Conservation (phyloP, 2,797 vertebrate species). For the Takifugu rubripes region DNA sequence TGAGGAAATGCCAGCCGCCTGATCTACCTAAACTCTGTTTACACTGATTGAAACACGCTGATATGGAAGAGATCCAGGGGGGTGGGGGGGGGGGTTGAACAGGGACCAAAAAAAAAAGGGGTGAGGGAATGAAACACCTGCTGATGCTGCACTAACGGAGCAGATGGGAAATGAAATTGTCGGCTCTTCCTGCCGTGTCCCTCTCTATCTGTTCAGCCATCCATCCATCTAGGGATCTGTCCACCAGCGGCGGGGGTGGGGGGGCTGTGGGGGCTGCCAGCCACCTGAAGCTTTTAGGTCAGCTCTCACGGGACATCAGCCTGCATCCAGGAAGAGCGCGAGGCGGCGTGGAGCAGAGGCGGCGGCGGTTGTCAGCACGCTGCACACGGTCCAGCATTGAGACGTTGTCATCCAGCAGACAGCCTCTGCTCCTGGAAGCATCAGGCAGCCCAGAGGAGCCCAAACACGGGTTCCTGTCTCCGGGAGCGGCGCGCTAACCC, state of each 20-base stretch:
- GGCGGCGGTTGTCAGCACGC: constrained; percentile 41
- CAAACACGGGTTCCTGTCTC: constrained; percentile 40
- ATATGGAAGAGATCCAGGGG: constrained; percentile 45
- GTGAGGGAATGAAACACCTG: constrained; percentile 60
- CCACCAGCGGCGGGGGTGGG: constrained; percentile 30
- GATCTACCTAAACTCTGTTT: constrained; percentile 59
- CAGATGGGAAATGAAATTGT: constrained; percentile 71
- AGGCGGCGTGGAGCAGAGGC: constrained; percentile 22
- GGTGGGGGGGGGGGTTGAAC: constrained; percentile 21
- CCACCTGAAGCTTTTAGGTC: constrained; percentile 58
- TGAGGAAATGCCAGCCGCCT: constrained; percentile 50
- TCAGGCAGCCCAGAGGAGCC: constrained; percentile 47
- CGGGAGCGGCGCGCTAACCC: constrained; percentile 41
- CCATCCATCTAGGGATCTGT: constrained; percentile 57
- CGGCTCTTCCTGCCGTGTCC: constrained; percentile 44
- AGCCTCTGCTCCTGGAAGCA: constrained; percentile 52
- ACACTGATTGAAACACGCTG: constrained; percentile 67
- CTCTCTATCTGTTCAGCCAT: constrained; percentile 50
- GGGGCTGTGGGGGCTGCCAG: constrained; percentile 19
- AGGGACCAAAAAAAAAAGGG: constrained; percentile 13
- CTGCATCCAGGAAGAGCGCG: constrained; percentile 19
- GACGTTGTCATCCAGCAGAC: constrained; percentile 39
- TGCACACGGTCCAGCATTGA: constrained; percentile 21
- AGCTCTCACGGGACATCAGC: constrained; percentile 35
- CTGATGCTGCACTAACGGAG: constrained; percentile 70